These are phyloP conservation scores for Gadus macrocephalus DNA, from an alignment of 2,113 vertebrate genomes.

Conservation along the genomic window DNA sequence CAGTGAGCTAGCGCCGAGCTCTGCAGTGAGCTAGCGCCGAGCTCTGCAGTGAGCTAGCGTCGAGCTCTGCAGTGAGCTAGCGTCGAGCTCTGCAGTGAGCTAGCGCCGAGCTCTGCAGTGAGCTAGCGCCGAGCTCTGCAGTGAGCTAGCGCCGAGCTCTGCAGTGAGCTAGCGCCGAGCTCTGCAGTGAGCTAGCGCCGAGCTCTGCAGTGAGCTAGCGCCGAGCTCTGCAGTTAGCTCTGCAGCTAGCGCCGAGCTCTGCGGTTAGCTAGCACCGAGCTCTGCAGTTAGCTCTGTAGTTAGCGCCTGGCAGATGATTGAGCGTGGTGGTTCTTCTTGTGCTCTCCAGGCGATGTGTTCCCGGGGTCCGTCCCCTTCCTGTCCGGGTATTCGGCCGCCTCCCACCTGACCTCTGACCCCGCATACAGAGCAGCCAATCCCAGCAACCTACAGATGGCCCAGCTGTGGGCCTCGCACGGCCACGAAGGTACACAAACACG, in stretches of 20 bases:
- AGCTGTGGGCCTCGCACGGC: slow-evolving; percentile 74
- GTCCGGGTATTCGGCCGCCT: slow-evolving; percentile 74
- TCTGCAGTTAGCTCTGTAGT: too few relatives aligned
- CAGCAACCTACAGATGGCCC: slow-evolving; percentile 80
- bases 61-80: too few relatives aligned
- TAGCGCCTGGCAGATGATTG: not conserved
- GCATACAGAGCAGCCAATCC: slow-evolving; percentile 78
- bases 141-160: too few relatives aligned
- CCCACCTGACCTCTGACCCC: slow-evolving; percentile 72
- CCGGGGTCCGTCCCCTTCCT: slow-evolving; percentile 73
- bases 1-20: too few relatives aligned
- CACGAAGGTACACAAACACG: slow-evolving; percentile 70
- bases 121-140: not conserved
- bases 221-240: not conserved
- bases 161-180: too few relatives aligned
- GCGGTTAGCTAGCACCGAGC: slow-evolving; percentile 2
- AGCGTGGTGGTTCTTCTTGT: not conserved
- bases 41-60: too few relatives aligned
- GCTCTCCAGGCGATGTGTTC: slow-evolving; percentile 74
- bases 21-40: too few relatives aligned
- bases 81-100: too few relatives aligned
- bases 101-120: too few relatives aligned
- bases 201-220: not conserved
- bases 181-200: too few relatives aligned
- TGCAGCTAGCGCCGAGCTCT: too few relatives aligned